Evolutionary conservation across 2,888 invertebrate species (phyloP), one percentile per base, ranked within the genome.

Genomic region (Incurvaria masculella): DNA sequence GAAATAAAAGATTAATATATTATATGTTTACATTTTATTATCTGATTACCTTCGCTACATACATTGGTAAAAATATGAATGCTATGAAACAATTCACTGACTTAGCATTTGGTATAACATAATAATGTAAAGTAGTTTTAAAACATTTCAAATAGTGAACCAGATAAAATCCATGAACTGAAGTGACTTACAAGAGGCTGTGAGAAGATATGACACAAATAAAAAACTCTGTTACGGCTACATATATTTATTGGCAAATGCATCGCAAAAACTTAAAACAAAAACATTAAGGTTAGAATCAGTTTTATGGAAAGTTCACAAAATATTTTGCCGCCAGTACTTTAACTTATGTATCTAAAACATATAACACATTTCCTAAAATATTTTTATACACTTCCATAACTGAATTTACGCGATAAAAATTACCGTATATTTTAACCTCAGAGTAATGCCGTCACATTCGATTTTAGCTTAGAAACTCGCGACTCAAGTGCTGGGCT

Each of bases 21-120:
- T 33, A 33, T 6, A 33, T 14, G 33, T 33, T 33, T 33, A 33
- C 33, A 72, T 73, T 72, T 73, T 75, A 76, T 78, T 78, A 76
- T 76, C 44, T 42, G 38, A 45, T 74, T 72, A 74, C 73, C 72
- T 69, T 73, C 72, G 75, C 73, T 74, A 72, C 68, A 73, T 69
- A 76, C 75, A 78, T 72, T 73, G 74, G 75, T 76, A 78, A 75
- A 75, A 76, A 73, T 67, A 74, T 73, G 69, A 71, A 74, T 73
- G 73, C 68, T 74, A 74, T 72, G 70, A 74, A 76, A 74, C 66
- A 76, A 68, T 67, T 68, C 26, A 21, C 39, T 74, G 73, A 74
- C 73, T 67, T 71, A 74, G 72, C 74, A 69, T 75, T 74, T 71
- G 71, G 71, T 71, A 48, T 66, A 66, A 69, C 61, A 66, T 66